Percentiles rank a stretch among this genome's conserved stretches.
These are phyloP conservation scores for Petrocephalus zakoni DNA, from an alignment of 2,113 vertebrate species.

Conservation along the genomic window DNA sequence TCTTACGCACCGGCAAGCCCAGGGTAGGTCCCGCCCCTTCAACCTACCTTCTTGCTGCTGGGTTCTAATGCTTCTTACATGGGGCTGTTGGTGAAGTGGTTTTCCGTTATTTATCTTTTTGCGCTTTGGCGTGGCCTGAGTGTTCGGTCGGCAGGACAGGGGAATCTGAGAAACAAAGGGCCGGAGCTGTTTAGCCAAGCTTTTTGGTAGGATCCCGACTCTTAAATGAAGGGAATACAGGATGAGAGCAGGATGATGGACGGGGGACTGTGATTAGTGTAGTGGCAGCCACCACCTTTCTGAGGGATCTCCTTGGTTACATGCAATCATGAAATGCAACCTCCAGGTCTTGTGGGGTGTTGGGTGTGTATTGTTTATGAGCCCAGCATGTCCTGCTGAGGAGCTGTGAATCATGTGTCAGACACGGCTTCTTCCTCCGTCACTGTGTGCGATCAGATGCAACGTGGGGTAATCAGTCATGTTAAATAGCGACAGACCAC, in stretches of 20 bases:
- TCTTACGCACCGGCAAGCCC: conserved; percentile 82
- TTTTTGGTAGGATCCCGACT: neutral
- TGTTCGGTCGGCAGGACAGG: neutral
- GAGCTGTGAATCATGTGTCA: neutral
- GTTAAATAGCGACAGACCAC: neutral
- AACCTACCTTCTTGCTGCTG: neutral
- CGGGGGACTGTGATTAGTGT: neutral
- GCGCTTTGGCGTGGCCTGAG: neutral
- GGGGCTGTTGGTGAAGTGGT: neutral
- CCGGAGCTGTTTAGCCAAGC: neutral
- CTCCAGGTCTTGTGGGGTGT: neutral
- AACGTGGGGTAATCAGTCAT: neutral
- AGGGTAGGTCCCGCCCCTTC: conserved; percentile 65
- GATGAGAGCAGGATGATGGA: neutral
- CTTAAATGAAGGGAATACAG: neutral
- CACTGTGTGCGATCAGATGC: neutral
- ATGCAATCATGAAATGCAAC: no score
- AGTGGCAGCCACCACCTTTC: neutral
- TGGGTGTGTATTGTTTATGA: neutral
- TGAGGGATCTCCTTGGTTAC: no score
- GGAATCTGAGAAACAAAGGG: neutral
- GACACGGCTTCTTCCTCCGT: conserved; percentile 28
- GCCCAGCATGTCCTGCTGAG: neutral
- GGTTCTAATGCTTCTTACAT: neutral
- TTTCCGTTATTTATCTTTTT: neutral